phyloP scores from a whole-genome alignment of 2,888 invertebrate species.

The Chrysolina americana region DNA sequence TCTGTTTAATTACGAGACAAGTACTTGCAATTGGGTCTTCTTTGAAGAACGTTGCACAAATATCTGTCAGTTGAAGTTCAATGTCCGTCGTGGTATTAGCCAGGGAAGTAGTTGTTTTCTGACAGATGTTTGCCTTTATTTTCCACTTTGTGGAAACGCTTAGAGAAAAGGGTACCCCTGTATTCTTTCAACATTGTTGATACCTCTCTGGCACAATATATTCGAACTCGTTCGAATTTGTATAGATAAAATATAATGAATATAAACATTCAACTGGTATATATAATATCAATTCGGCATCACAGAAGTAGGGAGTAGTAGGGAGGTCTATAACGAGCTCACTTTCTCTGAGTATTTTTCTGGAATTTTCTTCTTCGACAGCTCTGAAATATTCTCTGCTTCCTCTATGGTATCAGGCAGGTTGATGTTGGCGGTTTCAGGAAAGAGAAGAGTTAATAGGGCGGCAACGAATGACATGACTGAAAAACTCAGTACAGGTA shows the following conservation, averaged over 20 bases:
- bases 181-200: too few relatives aligned
- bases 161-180: too few relatives aligned
- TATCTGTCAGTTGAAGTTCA: too few relatives aligned
- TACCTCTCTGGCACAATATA: too few relatives aligned
- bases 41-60: too few relatives aligned
- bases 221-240: too few relatives aligned
- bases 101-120: too few relatives aligned
- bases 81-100: too few relatives aligned
- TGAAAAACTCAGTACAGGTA: constrained; percentile 79
- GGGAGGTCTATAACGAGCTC: background rate
- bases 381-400: constrained; percentile 71
- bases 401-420: constrained; percentile 80
- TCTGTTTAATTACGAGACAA: too few relatives aligned
- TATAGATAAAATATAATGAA: background rate
- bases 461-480: constrained; percentile 76
- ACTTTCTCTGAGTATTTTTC: constrained; percentile 1
- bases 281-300: background rate
- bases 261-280: background rate
- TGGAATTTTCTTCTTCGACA: constrained; percentile 6
- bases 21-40: too few relatives aligned
- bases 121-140: too few relatives aligned
- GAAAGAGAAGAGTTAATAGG: constrained; percentile 76
- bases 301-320: background rate
- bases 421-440: constrained; percentile 79
- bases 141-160: too few relatives aligned